Percentiles rank a stretch among this genome's conserved stretches.
phyloP scores from a whole-genome alignment of 2,797 vertebrate genomes.

The Euthynnus affinis region DNA sequence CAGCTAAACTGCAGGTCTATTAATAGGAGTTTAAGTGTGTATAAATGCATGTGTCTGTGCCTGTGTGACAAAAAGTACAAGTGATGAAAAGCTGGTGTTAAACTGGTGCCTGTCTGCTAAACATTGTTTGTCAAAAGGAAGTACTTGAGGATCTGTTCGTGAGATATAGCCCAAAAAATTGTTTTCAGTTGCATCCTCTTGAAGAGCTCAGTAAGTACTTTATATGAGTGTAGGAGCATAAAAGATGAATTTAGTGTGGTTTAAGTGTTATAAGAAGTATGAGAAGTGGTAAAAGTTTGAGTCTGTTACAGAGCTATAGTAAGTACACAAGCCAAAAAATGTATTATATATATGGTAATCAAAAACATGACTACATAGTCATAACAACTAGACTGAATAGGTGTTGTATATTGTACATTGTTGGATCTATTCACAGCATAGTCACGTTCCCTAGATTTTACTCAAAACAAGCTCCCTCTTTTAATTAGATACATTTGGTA shows the following conservation, averaged over 20 bases:
- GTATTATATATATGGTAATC: neutral
- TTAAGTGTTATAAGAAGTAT: neutral
- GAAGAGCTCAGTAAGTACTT: conserved; percentile 18
- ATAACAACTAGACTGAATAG: neutral
- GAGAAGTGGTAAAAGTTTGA: neutral
- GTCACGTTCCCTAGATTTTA: no score
- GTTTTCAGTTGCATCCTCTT: conserved; percentile 1
- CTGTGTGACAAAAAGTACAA: neutral
- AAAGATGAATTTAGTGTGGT: conserved; percentile 5
- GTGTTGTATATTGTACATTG: neutral
- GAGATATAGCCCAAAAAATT: conserved; percentile 3
- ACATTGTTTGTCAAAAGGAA: conserved; percentile 16
- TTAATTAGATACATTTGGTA: neutral
- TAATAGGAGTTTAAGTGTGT: no score
- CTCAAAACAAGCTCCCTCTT: neutral
- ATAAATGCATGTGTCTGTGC: neutral
- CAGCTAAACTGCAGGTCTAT: no score
- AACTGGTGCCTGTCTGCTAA: conserved; percentile 8
- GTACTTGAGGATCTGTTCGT: neutral
- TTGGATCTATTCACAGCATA: neutral
- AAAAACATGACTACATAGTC: neutral
- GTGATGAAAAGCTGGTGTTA: conserved; percentile 1
- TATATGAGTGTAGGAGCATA: conserved; percentile 16
- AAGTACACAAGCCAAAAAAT: neutral
- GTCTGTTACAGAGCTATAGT: neutral